Conservation (phyloP, 2,888 invertebrate species). For the Artemia sinica region DNA sequence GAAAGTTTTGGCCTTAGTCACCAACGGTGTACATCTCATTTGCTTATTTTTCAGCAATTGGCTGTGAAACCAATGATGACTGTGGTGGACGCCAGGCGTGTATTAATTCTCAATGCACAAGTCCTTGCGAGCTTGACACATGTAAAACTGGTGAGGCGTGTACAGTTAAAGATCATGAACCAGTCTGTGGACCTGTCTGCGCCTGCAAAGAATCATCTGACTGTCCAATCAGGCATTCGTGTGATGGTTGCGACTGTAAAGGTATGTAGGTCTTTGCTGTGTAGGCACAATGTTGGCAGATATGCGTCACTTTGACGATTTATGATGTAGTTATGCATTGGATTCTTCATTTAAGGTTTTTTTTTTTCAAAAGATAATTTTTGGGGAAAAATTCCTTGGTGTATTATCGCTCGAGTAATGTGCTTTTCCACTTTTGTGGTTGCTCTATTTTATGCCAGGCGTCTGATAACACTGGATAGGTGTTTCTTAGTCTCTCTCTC, state of each 20-base stretch:
- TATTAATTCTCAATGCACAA: conserved; percentile 54
- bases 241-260: conserved; percentile 51
- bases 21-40: no score
- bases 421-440: no score
- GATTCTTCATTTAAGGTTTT: no score
- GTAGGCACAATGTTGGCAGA: no score
- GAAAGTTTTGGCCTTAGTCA: no score
- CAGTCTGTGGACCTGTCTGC: conserved; percentile 60
- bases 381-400: no score
- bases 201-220: conserved; percentile 51
- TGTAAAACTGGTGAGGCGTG: conserved; percentile 59
- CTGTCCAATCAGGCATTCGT: conserved; percentile 43
- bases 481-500: no score
- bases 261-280: conserved; percentile 34
- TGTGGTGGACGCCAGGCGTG: conserved; percentile 67
- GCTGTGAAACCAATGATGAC: conserved; percentile 64
- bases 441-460: no score
- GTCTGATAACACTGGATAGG: no score
- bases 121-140: conserved; percentile 61
- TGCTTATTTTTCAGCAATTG: conserved; percentile 29
- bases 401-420: no score
- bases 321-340: no score
- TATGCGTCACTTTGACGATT: conserved; percentile 34
- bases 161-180: conserved; percentile 61
- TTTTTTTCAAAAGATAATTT: no score